Percentiles rank a stretch among this genome's conserved stretches.
Conservation (phyloP, 1,140 invertebrate species). For the Diuraphis noxia region DNA sequence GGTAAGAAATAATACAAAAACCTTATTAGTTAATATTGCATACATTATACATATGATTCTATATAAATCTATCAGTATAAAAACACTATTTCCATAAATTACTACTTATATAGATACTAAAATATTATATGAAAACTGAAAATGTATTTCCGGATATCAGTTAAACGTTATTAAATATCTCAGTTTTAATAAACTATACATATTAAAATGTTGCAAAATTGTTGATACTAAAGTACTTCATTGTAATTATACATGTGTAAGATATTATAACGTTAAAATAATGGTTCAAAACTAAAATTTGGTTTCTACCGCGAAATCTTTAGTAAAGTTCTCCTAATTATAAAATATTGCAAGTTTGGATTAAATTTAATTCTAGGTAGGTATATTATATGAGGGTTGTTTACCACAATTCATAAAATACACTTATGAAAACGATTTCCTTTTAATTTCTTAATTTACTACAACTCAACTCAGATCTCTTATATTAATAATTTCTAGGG, state of each 20-base stretch:
- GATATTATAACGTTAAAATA: background rate
- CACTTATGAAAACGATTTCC: background rate
- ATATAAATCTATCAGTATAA: no score
- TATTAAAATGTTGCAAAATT: background rate
- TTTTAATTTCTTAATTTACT: background rate
- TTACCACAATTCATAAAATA: background rate
- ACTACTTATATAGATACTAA: background rate
- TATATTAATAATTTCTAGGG: background rate
- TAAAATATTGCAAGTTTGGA: background rate
- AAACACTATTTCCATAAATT: background rate
- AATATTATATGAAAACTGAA: background rate
- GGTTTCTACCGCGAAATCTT: background rate
- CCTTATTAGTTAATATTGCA: background rate
- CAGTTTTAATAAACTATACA: background rate
- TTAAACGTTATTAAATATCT: background rate
- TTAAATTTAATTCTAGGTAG: background rate
- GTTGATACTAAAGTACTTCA: background rate
- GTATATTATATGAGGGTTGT: background rate
- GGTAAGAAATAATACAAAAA: background rate
- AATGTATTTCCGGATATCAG: background rate
- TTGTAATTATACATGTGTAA: background rate
- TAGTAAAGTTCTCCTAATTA: background rate
- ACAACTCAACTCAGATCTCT: background rate
- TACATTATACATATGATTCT: no score
- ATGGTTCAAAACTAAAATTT: background rate